phyloP scores from a whole-genome alignment of 1,140 invertebrate species.

The Drosophila sucinea region DNA sequence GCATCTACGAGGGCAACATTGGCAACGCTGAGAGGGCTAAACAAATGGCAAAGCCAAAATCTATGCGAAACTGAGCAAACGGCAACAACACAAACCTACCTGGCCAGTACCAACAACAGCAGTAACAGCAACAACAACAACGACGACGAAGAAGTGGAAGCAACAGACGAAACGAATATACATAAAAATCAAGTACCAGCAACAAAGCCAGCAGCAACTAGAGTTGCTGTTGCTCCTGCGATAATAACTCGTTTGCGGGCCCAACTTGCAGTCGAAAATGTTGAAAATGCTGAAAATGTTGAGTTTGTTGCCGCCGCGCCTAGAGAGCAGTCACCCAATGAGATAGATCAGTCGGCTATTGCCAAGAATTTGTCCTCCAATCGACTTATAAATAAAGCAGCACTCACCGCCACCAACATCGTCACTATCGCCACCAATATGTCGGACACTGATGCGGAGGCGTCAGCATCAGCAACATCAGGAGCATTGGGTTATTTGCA shows the following conservation, averaged over 20 bases:
- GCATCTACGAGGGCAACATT: slow-evolving; percentile 30
- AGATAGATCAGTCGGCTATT: slow-evolving; percentile 40
- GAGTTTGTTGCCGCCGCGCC: slow-evolving; percentile 83
- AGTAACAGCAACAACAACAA: slow-evolving; percentile 38
- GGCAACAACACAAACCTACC: slow-evolving; percentile 74
- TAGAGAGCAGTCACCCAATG: slow-evolving; percentile 61
- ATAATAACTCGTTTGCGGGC: slow-evolving; percentile 74
- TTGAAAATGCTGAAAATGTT: slow-evolving; percentile 84
- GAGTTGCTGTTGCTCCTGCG: slow-evolving; percentile 59
- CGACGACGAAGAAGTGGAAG: slow-evolving; percentile 66
- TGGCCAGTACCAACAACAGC: slow-evolving; percentile 65
- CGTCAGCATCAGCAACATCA: slow-evolving; percentile 8
- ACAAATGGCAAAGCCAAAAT: slow-evolving; percentile 71
- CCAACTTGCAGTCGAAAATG: slow-evolving; percentile 82
- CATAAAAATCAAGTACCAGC: slow-evolving; percentile 79
- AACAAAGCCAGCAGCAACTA: slow-evolving; percentile 57
- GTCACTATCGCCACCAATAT: slow-evolving; percentile 29
- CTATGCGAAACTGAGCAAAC: slow-evolving; percentile 70
- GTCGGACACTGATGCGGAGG: slow-evolving; percentile 41
- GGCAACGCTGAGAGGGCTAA: slow-evolving; percentile 46
- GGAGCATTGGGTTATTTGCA: slow-evolving; percentile 37
- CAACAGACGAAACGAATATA: slow-evolving; percentile 76
- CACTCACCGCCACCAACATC: not conserved
- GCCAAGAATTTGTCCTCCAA: slow-evolving; percentile 68
- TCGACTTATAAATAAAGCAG: slow-evolving; percentile 49